Evolutionary conservation across 2,797 vertebrate species (phyloP).

Genomic region (Eurystomus glaucurus): DNA sequence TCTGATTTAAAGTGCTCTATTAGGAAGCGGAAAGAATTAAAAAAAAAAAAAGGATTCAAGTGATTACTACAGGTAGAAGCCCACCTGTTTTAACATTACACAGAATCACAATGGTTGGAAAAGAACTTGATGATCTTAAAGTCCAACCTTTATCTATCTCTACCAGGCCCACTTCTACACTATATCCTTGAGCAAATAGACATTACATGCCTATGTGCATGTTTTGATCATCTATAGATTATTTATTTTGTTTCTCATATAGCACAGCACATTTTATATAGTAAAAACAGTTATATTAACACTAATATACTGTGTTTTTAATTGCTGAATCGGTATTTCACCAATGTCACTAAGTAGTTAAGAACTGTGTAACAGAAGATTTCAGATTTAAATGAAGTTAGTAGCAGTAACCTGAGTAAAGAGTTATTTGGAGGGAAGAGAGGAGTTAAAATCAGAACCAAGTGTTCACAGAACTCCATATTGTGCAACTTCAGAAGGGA

Average conservation of each 20-base stretch:
- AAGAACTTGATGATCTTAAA: too few species aligned
- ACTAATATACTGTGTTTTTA: not conserved
- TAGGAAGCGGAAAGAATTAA: not conserved
- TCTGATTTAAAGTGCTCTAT: constrained; percentile 89
- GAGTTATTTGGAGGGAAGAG: not conserved
- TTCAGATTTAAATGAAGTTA: not conserved
- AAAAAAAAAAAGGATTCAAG: not conserved
- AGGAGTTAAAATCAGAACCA: not conserved
- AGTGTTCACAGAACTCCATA: not conserved
- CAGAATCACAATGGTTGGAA: too few species aligned
- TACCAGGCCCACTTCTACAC: too few species aligned
- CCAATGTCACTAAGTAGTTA: not conserved
- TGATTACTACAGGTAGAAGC: not conserved
- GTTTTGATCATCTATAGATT: not conserved
- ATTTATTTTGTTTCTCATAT: not conserved
- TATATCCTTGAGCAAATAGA: too few species aligned
- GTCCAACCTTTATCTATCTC: too few species aligned
- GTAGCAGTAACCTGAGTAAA: not conserved
- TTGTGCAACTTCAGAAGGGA: not conserved
- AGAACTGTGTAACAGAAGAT: not conserved
- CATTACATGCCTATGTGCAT: not conserved
- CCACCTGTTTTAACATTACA: not conserved
- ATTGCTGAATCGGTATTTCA: not conserved
- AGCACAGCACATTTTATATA: not conserved
- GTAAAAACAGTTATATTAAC: not conserved